Conservation (phyloP, 2,113 vertebrate species). For the Cercopithecus mona region DNA sequence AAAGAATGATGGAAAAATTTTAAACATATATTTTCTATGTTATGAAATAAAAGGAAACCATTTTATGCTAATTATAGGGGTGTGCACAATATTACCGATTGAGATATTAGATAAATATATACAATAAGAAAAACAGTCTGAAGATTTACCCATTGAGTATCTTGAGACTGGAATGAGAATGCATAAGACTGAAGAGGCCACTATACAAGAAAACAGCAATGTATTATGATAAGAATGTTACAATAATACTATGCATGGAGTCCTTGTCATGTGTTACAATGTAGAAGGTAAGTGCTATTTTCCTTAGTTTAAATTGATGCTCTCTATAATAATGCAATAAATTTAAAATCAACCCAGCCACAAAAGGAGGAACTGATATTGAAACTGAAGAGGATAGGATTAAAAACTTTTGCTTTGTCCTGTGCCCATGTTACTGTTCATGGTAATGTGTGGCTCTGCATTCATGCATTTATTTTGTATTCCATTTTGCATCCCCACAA, state of each 20-base stretch:
- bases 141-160: not conserved
- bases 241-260: not conserved
- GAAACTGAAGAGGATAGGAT: not conserved
- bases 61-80: not conserved
- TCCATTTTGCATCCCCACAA: not conserved
- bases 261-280: not conserved
- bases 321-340: not conserved
- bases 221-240: not conserved
- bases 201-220: not conserved
- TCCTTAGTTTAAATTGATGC: not conserved
- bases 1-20: not conserved
- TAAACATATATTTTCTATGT: not conserved
- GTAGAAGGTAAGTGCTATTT: not conserved
- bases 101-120: not conserved
- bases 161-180: not conserved
- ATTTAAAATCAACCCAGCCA: not conserved
- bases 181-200: fast-evolving
- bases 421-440: not conserved
- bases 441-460: not conserved
- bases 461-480: not conserved
- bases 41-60: not conserved
- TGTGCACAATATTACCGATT: not conserved
- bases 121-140: not conserved
- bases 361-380: not conserved
- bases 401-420: not conserved